Evolutionary conservation across 2,888 invertebrate genomes (phyloP).

Genomic region (Drosophila rubida): DNA sequence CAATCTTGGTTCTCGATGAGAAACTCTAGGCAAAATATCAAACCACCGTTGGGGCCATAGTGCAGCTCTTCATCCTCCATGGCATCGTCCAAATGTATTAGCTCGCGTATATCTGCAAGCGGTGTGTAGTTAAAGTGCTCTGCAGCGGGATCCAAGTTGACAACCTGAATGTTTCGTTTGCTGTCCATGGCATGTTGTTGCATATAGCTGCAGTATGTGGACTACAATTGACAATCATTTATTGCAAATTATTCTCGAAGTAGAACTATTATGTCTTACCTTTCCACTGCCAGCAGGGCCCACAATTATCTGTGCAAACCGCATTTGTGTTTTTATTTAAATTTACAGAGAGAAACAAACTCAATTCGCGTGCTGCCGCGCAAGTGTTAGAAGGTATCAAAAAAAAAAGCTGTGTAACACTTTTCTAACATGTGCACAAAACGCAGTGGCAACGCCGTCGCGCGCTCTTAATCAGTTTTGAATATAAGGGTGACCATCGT

Average conservation of each 20-base stretch:
- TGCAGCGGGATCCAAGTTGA: constrained; percentile 99
- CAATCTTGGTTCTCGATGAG: constrained; percentile 96
- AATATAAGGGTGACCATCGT: constrained; percentile 20
- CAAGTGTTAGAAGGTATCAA: constrained; percentile 31
- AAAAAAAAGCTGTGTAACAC: constrained; percentile 12
- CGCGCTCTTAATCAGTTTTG: constrained; percentile 19
- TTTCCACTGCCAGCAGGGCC: constrained; percentile 99
- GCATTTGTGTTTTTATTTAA: constrained; percentile 86
- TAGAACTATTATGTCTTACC: constrained; percentile 86
- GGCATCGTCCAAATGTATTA: constrained; percentile 97
- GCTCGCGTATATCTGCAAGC: constrained; percentile 92
- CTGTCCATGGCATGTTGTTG: constrained; percentile 92
- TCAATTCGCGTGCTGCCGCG: constrained; percentile 32
- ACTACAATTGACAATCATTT: constrained; percentile 86
- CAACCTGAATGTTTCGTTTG: constrained; percentile 92
- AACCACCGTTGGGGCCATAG: constrained; percentile 98
- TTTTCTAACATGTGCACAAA: not conserved
- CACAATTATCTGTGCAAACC: constrained; percentile 97
- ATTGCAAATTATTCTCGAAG: not conserved
- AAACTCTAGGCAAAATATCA: constrained; percentile 97
- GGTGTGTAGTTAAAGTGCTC: constrained; percentile 97
- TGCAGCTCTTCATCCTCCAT: constrained; percentile 98
- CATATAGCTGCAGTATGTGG: constrained; percentile 96
- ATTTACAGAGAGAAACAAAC: constrained; percentile 6
- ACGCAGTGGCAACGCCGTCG: constrained; percentile 23